These are phyloP conservation scores for Zygaena filipendulae DNA, from an alignment of 2,888 invertebrate species.

Conservation along the genomic window DNA sequence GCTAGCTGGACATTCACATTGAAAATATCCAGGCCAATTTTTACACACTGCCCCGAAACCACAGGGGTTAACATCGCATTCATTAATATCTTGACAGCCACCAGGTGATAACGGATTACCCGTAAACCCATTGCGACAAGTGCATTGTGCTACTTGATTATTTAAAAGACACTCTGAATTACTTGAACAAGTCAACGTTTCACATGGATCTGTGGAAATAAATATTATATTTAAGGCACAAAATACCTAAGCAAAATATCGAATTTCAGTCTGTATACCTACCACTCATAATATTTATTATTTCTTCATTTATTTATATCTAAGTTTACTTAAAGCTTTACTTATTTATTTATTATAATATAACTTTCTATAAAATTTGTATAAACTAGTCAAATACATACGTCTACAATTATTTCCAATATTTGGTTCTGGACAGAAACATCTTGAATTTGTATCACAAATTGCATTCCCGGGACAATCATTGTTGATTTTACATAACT, in stretches of 20 bases:
- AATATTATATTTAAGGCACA: constrained; percentile 5
- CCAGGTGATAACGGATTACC: constrained; percentile 72
- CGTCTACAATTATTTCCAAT: constrained; percentile 92
- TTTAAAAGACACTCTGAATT: constrained; percentile 91
- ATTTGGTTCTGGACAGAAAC: constrained; percentile 91
- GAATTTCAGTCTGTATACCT: too few species aligned
- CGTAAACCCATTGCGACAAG: constrained; percentile 85
- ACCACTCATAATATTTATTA: too few species aligned
- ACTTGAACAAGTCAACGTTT: constrained; percentile 83
- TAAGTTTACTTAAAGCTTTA: not conserved
- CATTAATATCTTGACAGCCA: constrained; percentile 90
- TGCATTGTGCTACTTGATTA: constrained; percentile 84
- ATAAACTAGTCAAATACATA: constrained; percentile 54
- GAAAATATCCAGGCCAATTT: constrained; percentile 86
- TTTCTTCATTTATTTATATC: too few species aligned
- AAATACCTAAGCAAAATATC: constrained; percentile 3
- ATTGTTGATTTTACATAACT: constrained; percentile 77
- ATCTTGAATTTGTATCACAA: constrained; percentile 81
- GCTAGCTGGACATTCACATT: constrained; percentile 89
- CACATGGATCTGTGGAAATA: constrained; percentile 83
- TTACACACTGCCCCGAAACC: constrained; percentile 87
- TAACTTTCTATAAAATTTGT: constrained; percentile 1
- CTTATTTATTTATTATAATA: constrained; percentile 1
- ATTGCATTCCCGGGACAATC: constrained; percentile 92
- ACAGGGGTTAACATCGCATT: constrained; percentile 85